A percentile compares a stretch with the other conserved stretches of the same genome.
phyloP scores from a whole-genome alignment of 2,113 vertebrate genomes.

The Pristiophorus japonicus region DNA sequence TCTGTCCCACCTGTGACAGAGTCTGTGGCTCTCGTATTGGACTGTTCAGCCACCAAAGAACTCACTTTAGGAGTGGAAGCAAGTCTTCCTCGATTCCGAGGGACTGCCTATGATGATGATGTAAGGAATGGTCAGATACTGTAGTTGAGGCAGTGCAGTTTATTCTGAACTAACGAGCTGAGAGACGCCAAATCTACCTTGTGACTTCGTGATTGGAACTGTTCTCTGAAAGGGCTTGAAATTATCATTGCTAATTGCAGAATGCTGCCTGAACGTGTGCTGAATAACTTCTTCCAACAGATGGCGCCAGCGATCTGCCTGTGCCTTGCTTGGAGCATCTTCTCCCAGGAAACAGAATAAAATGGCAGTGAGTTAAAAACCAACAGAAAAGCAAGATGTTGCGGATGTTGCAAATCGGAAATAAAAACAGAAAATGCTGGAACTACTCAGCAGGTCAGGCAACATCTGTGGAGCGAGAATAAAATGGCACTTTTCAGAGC shows the following conservation, averaged over 20 bases:
- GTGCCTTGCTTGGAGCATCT: not conserved
- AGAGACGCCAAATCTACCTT: not conserved
- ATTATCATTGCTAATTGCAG: not conserved
- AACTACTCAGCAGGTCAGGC: not conserved
- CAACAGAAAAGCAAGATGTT: not conserved
- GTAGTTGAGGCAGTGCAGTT: not conserved
- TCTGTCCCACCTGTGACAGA: too few relatives aligned
- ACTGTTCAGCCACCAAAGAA: too few relatives aligned
- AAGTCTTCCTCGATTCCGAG: too few relatives aligned
- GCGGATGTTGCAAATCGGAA: not conserved
- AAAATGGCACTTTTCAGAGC: not conserved
- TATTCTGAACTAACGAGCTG: not conserved
- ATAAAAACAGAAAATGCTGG: not conserved
- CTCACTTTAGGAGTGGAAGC: too few relatives aligned
- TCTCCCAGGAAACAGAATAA: not conserved
- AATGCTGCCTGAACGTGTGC: not conserved
- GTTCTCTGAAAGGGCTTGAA: not conserved
- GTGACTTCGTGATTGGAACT: not conserved
- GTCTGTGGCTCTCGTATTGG: too few relatives aligned
- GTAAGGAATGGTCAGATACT: too few relatives aligned
- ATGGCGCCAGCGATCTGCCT: not conserved
- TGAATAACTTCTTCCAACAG: slow-evolving; percentile 5
- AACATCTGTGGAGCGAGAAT: not conserved
- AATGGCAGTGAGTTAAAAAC: not conserved
- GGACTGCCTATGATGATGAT: too few relatives aligned